Percentiles rank a stretch among this genome's conserved stretches.
Evolutionary conservation across 2,113 vertebrate species (phyloP).

Genomic region (Channa argus): DNA sequence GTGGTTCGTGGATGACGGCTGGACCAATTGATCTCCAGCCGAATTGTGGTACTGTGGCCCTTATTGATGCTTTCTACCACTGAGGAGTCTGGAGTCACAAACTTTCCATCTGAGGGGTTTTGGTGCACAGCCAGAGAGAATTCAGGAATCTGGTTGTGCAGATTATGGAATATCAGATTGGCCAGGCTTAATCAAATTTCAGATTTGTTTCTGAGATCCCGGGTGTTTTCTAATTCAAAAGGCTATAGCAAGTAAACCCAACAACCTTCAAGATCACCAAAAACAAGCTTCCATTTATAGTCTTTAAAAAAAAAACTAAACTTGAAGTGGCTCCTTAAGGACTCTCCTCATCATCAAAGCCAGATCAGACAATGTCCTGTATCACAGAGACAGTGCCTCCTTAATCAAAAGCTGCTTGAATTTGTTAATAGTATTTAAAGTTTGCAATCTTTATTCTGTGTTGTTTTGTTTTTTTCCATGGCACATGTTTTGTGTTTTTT

Average conservation of each 20-base stretch:
- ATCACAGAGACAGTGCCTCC: conserved; percentile 29
- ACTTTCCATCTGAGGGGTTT: conserved; percentile 60
- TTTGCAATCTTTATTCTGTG: conserved; percentile 26
- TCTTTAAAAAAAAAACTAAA: conserved; percentile 16
- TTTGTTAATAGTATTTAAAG: conserved; percentile 37
- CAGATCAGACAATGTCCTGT: conserved; percentile 31
- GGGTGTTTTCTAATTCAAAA: not conserved
- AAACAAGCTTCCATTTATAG: conserved; percentile 36
- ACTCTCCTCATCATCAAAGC: conserved; percentile 48
- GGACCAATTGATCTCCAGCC: too few relatives aligned
- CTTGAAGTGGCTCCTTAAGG: conserved; percentile 20
- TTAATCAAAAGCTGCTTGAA: conserved; percentile 48
- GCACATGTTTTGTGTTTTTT: conserved; percentile 9
- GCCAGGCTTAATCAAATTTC: conserved; percentile 57
- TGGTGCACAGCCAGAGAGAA: conserved; percentile 48
- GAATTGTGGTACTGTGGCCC: too few relatives aligned
- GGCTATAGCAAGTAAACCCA: not conserved
- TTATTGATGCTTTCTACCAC: conserved; percentile 49
- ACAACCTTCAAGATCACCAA: not conserved
- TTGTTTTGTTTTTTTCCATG: conserved; percentile 45
- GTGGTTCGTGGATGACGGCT: too few relatives aligned
- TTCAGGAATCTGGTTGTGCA: conserved; percentile 12
- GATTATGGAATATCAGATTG: conserved; percentile 39
- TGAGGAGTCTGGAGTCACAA: conserved; percentile 44
- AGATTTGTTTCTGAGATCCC: not conserved